Evolutionary conservation across 2,888 invertebrate species (phyloP).

Genomic region (Drosophila niveifrons): DNA sequence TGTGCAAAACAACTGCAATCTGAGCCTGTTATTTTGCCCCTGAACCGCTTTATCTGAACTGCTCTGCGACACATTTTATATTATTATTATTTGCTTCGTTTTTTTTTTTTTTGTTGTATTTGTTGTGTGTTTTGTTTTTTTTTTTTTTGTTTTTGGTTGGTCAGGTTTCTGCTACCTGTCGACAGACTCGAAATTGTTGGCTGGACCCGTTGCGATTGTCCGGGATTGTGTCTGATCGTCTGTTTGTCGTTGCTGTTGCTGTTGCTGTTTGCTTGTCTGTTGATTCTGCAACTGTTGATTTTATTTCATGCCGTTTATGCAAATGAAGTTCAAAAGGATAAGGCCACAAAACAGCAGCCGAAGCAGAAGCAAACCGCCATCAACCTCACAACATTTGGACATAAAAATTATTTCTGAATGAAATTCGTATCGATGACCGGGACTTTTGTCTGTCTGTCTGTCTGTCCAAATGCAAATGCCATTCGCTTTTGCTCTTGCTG

Average conservation of each 20-base stretch:
- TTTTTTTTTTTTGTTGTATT: constrained; percentile 20
- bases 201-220: constrained; percentile 28
- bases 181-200: constrained; percentile 21
- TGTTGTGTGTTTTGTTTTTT: constrained; percentile 21
- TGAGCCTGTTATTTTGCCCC: constrained; percentile 65
- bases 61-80: constrained; percentile 64
- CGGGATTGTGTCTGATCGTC: constrained; percentile 12
- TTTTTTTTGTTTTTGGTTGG: constrained; percentile 32
- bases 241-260: constrained; percentile 23
- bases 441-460: constrained; percentile 24
- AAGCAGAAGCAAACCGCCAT: constrained; percentile 33
- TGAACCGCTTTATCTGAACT: constrained; percentile 59
- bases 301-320: constrained; percentile 81
- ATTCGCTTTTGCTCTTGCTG: constrained; percentile 29
- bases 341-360: constrained; percentile 64
- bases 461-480: constrained; percentile 74
- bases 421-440: constrained; percentile 75
- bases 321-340: constrained; percentile 76
- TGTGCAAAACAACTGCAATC: constrained; percentile 56
- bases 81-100: constrained; percentile 41
- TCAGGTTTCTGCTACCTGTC: constrained; percentile 71
- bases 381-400: constrained; percentile 72
- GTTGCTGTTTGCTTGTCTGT: constrained; percentile 52
- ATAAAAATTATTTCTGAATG: constrained; percentile 80
- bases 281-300: constrained; percentile 74